These are phyloP conservation scores for Lontra canadensis DNA, from an alignment of 2,113 vertebrate genomes.

Conservation along the genomic window DNA sequence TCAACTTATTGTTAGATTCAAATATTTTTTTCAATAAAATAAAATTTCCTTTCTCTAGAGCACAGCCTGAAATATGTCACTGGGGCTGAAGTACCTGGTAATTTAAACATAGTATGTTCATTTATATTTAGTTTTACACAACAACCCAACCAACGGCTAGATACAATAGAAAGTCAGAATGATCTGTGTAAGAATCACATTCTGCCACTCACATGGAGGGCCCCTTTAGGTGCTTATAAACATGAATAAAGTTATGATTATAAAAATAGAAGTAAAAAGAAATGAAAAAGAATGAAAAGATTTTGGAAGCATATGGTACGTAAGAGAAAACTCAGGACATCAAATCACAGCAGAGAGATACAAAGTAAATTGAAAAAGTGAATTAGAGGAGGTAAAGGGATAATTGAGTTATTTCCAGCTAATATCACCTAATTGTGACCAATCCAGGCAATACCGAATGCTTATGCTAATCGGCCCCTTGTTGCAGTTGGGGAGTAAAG, in stretches of 20 bases:
- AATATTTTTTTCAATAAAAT: background rate
- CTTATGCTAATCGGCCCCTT: constrained; percentile 56
- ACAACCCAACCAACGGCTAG: background rate
- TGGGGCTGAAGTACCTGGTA: background rate
- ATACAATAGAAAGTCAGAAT: constrained; percentile 36
- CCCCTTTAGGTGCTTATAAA: background rate
- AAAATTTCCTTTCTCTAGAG: constrained; percentile 34
- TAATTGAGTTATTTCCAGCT: constrained; percentile 59
- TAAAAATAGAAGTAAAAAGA: background rate
- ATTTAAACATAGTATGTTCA: constrained; percentile 39
- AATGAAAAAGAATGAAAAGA: background rate
- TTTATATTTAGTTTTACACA: background rate
- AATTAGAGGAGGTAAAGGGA: constrained; percentile 56
- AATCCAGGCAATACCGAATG: constrained; percentile 54
- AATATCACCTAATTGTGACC: constrained; percentile 62
- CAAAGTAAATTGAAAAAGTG: constrained; percentile 53
- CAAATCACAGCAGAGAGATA: constrained; percentile 50
- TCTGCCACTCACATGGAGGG: background rate
- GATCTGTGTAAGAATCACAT: background rate
- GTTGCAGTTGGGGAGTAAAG: constrained; percentile 35
- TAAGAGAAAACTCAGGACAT: background rate
- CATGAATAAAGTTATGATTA: background rate
- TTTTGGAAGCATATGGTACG: background rate
- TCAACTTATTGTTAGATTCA: constrained; percentile 69
- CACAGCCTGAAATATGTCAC: background rate